Evolutionary conservation across 2,888 invertebrate genomes (phyloP).

Genomic region (Taphrorychus bicolor): DNA sequence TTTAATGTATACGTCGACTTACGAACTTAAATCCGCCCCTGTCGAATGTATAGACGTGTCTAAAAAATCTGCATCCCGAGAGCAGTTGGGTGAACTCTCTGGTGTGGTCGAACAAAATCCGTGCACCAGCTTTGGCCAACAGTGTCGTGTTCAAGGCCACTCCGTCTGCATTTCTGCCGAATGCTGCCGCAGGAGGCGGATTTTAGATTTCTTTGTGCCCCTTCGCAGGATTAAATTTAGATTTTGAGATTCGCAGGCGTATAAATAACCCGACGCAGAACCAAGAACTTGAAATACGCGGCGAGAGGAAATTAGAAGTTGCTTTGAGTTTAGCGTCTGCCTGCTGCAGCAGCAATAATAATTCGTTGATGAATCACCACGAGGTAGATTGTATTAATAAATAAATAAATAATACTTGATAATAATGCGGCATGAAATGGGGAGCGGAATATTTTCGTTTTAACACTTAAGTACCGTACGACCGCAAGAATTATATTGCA

Average conservation of each 20-base stretch:
- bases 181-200: conserved; percentile 29
- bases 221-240: conserved; percentile 35
- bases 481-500: conserved; percentile 39
- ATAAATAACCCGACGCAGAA: conserved; percentile 11
- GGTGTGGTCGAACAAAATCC: conserved; percentile 40
- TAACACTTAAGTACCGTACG: conserved; percentile 29
- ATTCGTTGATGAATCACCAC: conserved; percentile 27
- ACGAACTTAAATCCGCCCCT: conserved; percentile 23
- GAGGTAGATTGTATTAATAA: conserved; percentile 29
- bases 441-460: conserved; percentile 38
- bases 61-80: conserved; percentile 25
- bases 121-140: conserved; percentile 39
- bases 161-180: conserved; percentile 40
- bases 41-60: conserved; percentile 17
- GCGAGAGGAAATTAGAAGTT: neutral
- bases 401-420: too few species aligned
- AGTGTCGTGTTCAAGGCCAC: conserved; percentile 42
- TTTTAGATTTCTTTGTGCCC: conserved; percentile 40
- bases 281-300: neutral
- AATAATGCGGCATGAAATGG: conserved; percentile 30
- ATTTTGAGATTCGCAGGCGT: conserved; percentile 33
- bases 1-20: neutral
- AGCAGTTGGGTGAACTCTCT: conserved; percentile 38
- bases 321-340: too few species aligned
- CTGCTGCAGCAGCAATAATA: neutral